phyloP scores from a whole-genome alignment of 1,140 invertebrate genomes.

The Bombus polaris region DNA sequence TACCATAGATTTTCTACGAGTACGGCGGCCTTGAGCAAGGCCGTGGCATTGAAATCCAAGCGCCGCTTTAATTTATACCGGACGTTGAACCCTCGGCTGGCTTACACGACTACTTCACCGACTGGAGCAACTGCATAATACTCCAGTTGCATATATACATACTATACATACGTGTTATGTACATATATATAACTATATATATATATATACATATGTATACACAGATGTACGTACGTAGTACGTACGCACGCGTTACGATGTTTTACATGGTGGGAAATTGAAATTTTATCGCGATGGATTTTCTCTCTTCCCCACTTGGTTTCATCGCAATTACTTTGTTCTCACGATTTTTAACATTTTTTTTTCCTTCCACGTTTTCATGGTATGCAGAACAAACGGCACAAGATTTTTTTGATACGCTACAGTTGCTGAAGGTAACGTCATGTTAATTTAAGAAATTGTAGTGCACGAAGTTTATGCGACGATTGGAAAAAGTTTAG shows the following conservation, averaged over 20 bases:
- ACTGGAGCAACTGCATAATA: constrained; percentile 65
- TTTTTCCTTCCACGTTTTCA: neutral
- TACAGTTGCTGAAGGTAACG: no score
- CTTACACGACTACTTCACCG: constrained; percentile 67
- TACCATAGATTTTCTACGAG: constrained; percentile 72
- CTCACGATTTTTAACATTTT: neutral
- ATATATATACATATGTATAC: neutral
- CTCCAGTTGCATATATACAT: constrained; percentile 46
- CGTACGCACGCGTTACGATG: neutral
- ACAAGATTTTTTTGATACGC: no score
- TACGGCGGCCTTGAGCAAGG: constrained; percentile 71
- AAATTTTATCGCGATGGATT: constrained; percentile 17
- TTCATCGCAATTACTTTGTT: neutral
- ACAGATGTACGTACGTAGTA: no score
- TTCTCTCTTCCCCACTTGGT: neutral
- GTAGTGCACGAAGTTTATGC: no score
- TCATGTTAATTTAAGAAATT: no score
- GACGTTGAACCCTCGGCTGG: constrained; percentile 67
- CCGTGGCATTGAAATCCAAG: constrained; percentile 72
- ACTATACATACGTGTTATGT: neutral
- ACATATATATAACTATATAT: neutral
- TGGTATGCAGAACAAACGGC: no score
- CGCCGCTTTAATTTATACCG: constrained; percentile 74
- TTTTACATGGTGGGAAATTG: constrained; percentile 13
- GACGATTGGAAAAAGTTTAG: no score